These are phyloP conservation scores for Pseudomyrmex cubaensis DNA, from an alignment of 1,140 invertebrate genomes.

Conservation along the genomic window DNA sequence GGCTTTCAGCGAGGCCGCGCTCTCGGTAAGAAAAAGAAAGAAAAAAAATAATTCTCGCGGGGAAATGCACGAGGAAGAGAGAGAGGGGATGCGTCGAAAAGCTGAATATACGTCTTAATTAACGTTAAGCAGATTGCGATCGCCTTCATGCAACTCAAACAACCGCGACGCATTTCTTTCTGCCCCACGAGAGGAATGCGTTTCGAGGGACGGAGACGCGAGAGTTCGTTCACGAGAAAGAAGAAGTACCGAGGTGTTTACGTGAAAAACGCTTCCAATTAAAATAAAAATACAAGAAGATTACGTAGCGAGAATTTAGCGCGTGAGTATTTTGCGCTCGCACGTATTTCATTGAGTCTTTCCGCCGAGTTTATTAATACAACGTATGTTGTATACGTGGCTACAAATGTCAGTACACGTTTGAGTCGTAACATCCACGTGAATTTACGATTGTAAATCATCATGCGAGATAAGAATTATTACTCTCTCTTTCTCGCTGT, in stretches of 20 bases:
- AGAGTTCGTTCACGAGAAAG: background rate
- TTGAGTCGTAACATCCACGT: no score
- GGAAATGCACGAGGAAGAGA: background rate
- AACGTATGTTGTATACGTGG: no score
- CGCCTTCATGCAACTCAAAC: slow-evolving; percentile 15
- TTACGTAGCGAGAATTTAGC: background rate
- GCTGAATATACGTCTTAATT: slow-evolving; percentile 45
- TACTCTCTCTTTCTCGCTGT: no score
- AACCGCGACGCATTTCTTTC: slow-evolving; percentile 14
- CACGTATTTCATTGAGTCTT: background rate
- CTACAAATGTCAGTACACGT: no score
- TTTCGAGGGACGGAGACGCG: background rate
- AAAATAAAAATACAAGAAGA: background rate
- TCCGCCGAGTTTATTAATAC: background rate
- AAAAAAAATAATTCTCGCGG: slow-evolving; percentile 1
- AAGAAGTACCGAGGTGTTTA: background rate
- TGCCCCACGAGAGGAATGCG: slow-evolving; percentile 16
- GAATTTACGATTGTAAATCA: no score
- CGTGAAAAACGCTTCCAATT: background rate
- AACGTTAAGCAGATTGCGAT: slow-evolving; percentile 45
- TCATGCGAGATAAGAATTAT: no score
- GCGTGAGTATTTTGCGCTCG: background rate
- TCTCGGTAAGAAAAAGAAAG: slow-evolving; percentile 21
- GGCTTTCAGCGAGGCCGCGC: background rate
- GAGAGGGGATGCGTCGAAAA: slow-evolving; percentile 12